A percentile compares a stretch with the other conserved stretches of the same genome.
Conservation (phyloP, 2,797 vertebrate species). For the Syngnathus acus region DNA sequence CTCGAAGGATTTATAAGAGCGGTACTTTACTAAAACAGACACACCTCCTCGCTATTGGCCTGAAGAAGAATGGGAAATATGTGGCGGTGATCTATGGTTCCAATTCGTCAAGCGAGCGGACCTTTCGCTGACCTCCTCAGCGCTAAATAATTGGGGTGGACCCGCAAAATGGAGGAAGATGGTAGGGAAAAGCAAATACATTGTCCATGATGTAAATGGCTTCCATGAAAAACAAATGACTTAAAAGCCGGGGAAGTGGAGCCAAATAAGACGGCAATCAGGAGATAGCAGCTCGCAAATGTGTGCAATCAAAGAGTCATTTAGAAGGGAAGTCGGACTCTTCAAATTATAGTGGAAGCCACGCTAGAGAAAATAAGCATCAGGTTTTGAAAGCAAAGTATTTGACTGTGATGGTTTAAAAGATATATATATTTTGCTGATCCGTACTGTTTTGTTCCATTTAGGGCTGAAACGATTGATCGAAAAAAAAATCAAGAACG, state of each 20-base stretch:
- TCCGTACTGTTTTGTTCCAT: background rate
- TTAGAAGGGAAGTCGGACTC: background rate
- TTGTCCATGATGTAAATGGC: background rate
- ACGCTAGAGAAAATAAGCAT: background rate
- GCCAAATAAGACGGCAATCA: background rate
- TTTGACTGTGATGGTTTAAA: background rate
- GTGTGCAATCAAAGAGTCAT: background rate
- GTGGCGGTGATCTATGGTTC: conserved; percentile 45
- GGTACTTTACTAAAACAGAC: conserved; percentile 32
- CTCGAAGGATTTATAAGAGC: conserved; percentile 2
- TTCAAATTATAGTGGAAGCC: background rate
- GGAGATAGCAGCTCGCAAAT: background rate
- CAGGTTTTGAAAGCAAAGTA: no score
- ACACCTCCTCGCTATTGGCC: conserved; percentile 17
- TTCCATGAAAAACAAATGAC: background rate
- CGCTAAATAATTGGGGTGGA: conserved; percentile 3
- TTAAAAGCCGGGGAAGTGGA: background rate
- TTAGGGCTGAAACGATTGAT: background rate
- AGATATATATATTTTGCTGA: background rate
- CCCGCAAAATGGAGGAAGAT: conserved; percentile 21
- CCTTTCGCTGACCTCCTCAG: conserved; percentile 27
- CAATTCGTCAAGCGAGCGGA: conserved; percentile 53
- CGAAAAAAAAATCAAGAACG: background rate
- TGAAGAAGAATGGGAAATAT: conserved; percentile 34
- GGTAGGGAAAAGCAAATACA: conserved; percentile 30